Evolutionary conservation across 2,113 vertebrate genomes (phyloP), one percentile per base, ranked within the genome.

Genomic region (Scatophagus argus): DNA sequence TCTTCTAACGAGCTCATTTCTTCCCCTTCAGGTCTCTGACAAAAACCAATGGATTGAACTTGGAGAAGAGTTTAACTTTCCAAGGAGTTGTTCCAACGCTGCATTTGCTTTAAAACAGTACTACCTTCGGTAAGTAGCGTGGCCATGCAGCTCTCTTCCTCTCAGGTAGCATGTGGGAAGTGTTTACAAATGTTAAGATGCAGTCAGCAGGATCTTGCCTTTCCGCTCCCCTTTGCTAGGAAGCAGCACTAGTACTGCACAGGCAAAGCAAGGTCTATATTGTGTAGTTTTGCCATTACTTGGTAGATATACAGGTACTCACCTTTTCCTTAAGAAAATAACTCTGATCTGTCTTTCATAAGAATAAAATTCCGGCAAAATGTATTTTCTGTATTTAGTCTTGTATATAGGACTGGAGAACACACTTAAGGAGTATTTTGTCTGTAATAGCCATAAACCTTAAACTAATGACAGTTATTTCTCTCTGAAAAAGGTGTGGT

Each of bases 31-130:
- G 98, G 97, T 99, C 81, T 99, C 97, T 59, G 98, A 99, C 92
- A 99, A 97, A 96, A 99, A 99, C 95, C 98, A 97, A 92, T 99
- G 98, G 98, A 94, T 93, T 89, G 97, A 99, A 90, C 97, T 99
- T 83, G 96, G 95, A 84, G 98, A 99, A 90, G 98, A 99, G 89
- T 99, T 99, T 94, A 96, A 98, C 95, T 99, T 99, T 92, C 98
- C 98, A 77, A 96, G 96, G 95, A 97, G 97, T 95, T 99, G 98
- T 91, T 97, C 98, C 87, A 99, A 99, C 82, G 97, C 98, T 94
- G 97, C 97, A 94, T 99, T 99, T 94, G 98, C 97, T 96, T 96
- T 99, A 95, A 99, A 99, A 96, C 98, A 99, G 96, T 99, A 98
- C 97, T 99, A 99, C 96, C 97, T 99, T 94, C 96, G 98, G 98